Evolutionary conservation across 2,797 vertebrate species (phyloP).

Genomic region (Muscicapa comitata): DNA sequence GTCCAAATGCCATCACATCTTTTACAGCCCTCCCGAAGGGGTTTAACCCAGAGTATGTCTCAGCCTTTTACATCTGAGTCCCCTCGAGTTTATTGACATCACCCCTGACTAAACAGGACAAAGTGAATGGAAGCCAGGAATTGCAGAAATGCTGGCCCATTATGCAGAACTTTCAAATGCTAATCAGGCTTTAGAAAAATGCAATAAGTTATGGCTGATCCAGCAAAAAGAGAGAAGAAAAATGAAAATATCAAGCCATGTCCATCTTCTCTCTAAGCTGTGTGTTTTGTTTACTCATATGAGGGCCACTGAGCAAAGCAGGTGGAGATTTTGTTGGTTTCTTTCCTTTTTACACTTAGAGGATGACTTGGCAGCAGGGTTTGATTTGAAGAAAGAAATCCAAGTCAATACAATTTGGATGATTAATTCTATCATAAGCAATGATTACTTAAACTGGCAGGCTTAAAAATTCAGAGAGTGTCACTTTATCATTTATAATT

Average conservation of each 20-base stretch:
- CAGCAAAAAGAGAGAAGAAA: neutral
- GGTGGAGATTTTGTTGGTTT: neutral
- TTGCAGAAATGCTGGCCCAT: neutral
- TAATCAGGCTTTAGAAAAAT: constrained; percentile 19
- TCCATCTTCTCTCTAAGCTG: neutral
- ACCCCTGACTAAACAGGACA: neutral
- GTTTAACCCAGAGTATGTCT: neutral
- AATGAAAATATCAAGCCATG: neutral
- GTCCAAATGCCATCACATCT: neutral
- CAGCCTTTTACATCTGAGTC: neutral
- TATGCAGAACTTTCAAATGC: neutral
- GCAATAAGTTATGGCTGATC: neutral
- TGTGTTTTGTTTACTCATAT: neutral
- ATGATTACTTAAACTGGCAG: neutral
- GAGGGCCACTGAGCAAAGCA: neutral
- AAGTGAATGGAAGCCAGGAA: neutral
- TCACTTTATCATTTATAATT: neutral
- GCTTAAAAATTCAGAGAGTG: neutral
- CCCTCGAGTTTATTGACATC: rapidly evolving
- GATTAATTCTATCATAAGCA: neutral
- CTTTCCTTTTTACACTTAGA: neutral
- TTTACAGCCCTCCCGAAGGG: neutral
- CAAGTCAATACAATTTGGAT: neutral
- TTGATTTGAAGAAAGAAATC: neutral
- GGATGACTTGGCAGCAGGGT: neutral